A percentile compares a stretch with the other conserved stretches of the same genome.
Evolutionary conservation across 2,113 vertebrate genomes (phyloP).

Genomic region (Xiphorhynchus elegans): DNA sequence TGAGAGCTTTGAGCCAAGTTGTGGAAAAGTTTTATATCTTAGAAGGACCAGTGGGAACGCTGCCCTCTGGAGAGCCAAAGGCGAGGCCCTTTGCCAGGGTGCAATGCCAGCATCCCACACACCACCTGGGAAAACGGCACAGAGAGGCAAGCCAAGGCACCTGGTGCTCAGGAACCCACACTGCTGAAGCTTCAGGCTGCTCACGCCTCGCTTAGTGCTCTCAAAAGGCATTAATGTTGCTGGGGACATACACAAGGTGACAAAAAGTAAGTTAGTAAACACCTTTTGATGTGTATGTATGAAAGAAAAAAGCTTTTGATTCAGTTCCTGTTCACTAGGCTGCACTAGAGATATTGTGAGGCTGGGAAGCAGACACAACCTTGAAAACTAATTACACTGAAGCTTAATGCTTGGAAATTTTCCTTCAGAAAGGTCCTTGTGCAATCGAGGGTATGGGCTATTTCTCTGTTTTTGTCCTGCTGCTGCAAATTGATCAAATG

Average conservation of each 20-base stretch:
- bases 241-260: background rate
- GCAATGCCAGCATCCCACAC: background rate
- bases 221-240: background rate
- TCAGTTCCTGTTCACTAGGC: background rate
- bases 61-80: background rate
- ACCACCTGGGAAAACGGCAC: background rate
- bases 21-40: background rate
- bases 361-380: background rate
- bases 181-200: background rate
- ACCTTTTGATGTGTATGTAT: background rate
- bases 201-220: fast-evolving
- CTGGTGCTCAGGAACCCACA: background rate
- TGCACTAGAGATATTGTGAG: background rate
- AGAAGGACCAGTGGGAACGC: fast-evolving
- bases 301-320: background rate
- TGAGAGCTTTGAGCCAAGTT: background rate
- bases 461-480: background rate
- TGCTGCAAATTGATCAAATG: background rate
- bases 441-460: background rate
- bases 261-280: background rate
- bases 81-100: background rate
- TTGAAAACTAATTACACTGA: background rate
- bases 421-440: background rate
- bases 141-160: background rate
- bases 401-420: background rate